phyloP scores from a whole-genome alignment of 2,888 invertebrate species.

The Oxycera nigricornis region DNA sequence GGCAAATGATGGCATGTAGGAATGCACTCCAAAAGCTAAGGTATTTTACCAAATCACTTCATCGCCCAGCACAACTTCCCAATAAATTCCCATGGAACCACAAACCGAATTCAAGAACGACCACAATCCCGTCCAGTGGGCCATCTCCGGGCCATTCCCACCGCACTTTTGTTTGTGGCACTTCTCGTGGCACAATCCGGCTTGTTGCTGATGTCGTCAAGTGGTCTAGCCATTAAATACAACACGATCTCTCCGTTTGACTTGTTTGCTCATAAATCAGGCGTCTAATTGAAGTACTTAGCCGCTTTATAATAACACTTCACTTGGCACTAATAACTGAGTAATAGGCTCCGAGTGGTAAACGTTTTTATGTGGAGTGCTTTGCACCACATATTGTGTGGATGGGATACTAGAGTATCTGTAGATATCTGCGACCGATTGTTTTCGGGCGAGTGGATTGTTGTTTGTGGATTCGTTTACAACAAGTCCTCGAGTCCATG shows the following conservation, averaged over 20 bases:
- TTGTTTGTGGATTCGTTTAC: neutral
- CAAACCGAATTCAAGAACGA: neutral
- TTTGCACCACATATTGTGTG: neutral
- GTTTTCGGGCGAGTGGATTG: neutral
- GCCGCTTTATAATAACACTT: slow-evolving; percentile 43
- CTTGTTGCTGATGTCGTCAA: slow-evolving; percentile 10
- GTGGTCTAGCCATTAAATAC: slow-evolving; percentile 28
- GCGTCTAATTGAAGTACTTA: slow-evolving; percentile 45
- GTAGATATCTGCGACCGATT: neutral
- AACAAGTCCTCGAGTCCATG: neutral
- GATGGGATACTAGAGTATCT: neutral
- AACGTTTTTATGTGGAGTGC: slow-evolving; percentile 8
- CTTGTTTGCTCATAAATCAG: slow-evolving; percentile 43
- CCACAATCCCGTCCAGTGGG: too few relatives aligned
- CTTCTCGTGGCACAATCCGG: neutral
- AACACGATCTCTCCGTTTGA: slow-evolving; percentile 5
- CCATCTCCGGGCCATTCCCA: neutral
- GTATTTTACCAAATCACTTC: neutral
- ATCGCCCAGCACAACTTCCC: neutral
- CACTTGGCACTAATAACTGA: slow-evolving; percentile 40
- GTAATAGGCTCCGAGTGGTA: slow-evolving; percentile 35
- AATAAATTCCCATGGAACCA: neutral
- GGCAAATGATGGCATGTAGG: too few relatives aligned
- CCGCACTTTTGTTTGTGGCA: neutral
- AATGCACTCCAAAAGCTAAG: neutral